These are phyloP conservation scores for Drosophila quadrilineata DNA, from an alignment of 1,140 invertebrate species.

Conservation along the genomic window DNA sequence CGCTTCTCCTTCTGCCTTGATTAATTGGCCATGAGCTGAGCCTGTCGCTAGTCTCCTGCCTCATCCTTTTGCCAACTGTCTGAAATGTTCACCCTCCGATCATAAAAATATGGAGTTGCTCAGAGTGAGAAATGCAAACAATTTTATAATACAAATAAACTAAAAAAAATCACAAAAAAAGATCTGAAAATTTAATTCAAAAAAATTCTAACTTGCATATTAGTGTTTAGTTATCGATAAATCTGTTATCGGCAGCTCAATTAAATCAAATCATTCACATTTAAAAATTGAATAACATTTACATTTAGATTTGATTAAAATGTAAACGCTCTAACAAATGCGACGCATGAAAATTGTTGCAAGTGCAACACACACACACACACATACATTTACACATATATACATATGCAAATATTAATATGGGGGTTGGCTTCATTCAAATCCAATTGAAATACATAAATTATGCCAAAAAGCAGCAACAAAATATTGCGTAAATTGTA, in stretches of 20 bases:
- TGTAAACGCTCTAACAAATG: too few species aligned
- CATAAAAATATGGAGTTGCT: neutral
- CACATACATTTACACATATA: too few species aligned
- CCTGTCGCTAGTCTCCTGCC: constrained; percentile 14
- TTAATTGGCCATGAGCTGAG: constrained; percentile 65
- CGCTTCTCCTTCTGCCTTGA: constrained; percentile 25
- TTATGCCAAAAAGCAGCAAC: constrained; percentile 47
- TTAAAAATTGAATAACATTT: neutral
- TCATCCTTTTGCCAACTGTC: constrained; percentile 21
- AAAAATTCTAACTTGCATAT: too few species aligned
- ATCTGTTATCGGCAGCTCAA: neutral
- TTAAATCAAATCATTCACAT: neutral
- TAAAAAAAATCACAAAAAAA: neutral
- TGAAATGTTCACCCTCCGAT: neutral
- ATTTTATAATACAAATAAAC: neutral
- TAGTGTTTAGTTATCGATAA: too few species aligned
- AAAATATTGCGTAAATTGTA: constrained; percentile 34
- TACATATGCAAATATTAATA: too few species aligned
- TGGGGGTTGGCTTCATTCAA: constrained; percentile 33
- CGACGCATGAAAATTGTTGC: neutral
- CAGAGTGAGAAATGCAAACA: too few species aligned
- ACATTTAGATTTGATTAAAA: too few species aligned
- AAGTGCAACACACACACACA: neutral
- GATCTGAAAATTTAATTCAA: constrained; percentile 1
- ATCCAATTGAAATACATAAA: constrained; percentile 50